Evolutionary conservation across 2,797 vertebrate genomes (phyloP).

Genomic region (Chloroceryle amazona): DNA sequence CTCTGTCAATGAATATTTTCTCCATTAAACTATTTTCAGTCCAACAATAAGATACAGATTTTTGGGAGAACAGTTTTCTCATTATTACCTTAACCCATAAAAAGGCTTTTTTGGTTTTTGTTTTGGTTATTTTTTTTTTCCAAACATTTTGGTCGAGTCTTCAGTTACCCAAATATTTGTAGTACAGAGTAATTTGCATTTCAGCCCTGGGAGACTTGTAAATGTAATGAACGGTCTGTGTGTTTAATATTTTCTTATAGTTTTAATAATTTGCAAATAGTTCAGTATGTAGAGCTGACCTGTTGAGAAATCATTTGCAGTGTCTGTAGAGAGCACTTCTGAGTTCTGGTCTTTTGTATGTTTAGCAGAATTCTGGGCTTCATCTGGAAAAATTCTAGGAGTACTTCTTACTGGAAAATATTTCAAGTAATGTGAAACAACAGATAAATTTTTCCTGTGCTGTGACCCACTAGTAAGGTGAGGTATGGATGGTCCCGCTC

Average conservation of each 20-base stretch:
- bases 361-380: constrained; percentile 41
- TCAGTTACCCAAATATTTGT: constrained; percentile 61
- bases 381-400: constrained; percentile 26
- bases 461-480: constrained; percentile 20
- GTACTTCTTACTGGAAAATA: constrained; percentile 35
- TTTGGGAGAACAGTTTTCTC: constrained; percentile 64
- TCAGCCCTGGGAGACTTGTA: constrained; percentile 53
- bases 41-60: constrained; percentile 77
- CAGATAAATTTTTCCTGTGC: constrained; percentile 11
- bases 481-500: constrained; percentile 1
- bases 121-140: background rate
- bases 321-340: constrained; percentile 18
- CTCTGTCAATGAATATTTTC: constrained; percentile 74
- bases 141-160: constrained; percentile 17
- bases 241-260: constrained; percentile 57
- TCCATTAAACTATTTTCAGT: constrained; percentile 63
- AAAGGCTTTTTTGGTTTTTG: background rate
- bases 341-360: constrained; percentile 16
- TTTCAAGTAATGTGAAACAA: constrained; percentile 45
- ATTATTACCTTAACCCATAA: constrained; percentile 59
- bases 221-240: constrained; percentile 56
- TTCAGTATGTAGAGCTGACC: constrained; percentile 37
- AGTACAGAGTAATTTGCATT: constrained; percentile 64
- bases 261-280: constrained; percentile 62
- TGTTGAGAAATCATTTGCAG: constrained; percentile 20